phyloP scores from a whole-genome alignment of 2,797 vertebrate genomes.

The Phalanger gymnotis region DNA sequence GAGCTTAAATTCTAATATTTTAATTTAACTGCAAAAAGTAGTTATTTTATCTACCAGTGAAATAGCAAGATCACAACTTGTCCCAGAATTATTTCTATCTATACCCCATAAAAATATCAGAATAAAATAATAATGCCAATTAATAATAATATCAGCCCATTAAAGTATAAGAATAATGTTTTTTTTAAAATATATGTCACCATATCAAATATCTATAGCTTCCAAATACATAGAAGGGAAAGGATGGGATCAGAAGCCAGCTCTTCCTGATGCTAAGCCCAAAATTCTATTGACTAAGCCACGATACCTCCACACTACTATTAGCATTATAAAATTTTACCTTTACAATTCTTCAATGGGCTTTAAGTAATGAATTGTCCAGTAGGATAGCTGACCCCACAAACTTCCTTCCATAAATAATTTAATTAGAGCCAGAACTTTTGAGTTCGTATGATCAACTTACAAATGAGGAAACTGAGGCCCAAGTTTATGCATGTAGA shows the following conservation, averaged over 20 bases:
- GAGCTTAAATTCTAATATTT: not conserved
- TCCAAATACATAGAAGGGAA: not conserved
- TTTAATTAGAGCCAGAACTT: not conserved
- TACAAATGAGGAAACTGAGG: not conserved
- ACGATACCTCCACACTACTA: not conserved
- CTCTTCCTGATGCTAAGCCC: conserved; percentile 13
- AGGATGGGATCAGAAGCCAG: conserved; percentile 19
- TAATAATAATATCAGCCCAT: not conserved
- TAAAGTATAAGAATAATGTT: not conserved
- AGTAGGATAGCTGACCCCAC: not conserved
- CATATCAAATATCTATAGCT: not conserved
- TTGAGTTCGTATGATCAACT: not conserved
- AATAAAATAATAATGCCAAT: not conserved
- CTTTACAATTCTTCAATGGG: not conserved
- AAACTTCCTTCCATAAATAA: not conserved
- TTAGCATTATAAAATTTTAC: not conserved
- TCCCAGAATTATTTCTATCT: not conserved
- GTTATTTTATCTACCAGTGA: not conserved
- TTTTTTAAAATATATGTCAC: not conserved
- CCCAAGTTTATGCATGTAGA: not conserved
- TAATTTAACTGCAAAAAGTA: not conserved
- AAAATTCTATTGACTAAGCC: not conserved
- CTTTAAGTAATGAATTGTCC: not conserved
- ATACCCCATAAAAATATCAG: not conserved
- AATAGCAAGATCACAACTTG: not conserved